Conservation (phyloP, 2,888 invertebrate genomes). For the Tinea pellionella region DNA sequence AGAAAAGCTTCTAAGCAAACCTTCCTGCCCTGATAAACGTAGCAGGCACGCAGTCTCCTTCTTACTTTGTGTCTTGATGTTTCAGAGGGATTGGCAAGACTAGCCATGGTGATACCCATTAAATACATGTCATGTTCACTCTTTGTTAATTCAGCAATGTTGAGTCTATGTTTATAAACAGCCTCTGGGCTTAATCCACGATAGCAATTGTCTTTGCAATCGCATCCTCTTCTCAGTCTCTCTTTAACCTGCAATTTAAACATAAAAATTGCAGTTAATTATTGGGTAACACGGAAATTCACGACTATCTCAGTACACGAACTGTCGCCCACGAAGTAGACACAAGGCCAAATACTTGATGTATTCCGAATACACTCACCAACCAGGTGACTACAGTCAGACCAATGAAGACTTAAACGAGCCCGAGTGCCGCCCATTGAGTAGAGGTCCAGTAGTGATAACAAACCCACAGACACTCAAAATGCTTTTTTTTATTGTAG, state of each 20-base stretch:
- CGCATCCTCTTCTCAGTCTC: slow-evolving; percentile 78
- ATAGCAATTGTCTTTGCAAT: slow-evolving; percentile 83
- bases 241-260: slow-evolving; percentile 71
- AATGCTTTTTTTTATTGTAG: too few relatives aligned
- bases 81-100: slow-evolving; percentile 79
- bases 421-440: too few relatives aligned
- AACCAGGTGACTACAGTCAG: too few relatives aligned
- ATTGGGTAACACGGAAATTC: neutral
- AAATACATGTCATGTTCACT: slow-evolving; percentile 87
- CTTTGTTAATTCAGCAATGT: slow-evolving; percentile 83
- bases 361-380: too few relatives aligned
- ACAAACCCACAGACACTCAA: too few relatives aligned
- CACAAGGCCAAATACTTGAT: too few relatives aligned
- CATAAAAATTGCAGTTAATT: neutral
- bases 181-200: slow-evolving; percentile 79
- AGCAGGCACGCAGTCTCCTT: slow-evolving; percentile 78
- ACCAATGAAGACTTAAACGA: too few relatives aligned
- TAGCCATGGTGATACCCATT: slow-evolving; percentile 88
- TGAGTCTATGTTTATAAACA: slow-evolving; percentile 80
- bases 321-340: too few relatives aligned
- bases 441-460: too few relatives aligned
- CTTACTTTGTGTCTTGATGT: slow-evolving; percentile 79
- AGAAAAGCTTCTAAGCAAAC: slow-evolving; percentile 83
- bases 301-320: too few relatives aligned
- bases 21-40: slow-evolving; percentile 81